Evolutionary conservation across 2,113 vertebrate species (phyloP), one percentile per base, ranked within the genome.

Genomic region (Megatriorchis doriae): DNA sequence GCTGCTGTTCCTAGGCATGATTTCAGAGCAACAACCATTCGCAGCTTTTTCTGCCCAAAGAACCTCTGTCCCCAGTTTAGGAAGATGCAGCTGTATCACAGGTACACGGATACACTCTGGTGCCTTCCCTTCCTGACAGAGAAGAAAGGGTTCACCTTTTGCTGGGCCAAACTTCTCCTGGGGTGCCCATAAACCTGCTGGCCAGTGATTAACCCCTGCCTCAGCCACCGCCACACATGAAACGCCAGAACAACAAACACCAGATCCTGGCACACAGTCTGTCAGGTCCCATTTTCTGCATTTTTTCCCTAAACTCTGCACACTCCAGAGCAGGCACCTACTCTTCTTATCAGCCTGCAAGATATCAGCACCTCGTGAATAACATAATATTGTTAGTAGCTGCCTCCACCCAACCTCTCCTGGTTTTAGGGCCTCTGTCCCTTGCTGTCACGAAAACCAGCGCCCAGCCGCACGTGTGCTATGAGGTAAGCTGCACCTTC

Each of bases 401-500:
- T 71, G 61, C 48, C 61, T 40, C 52, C 31, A 47, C 26, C 70
- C 48, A 4, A 23, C 61, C 47, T 66, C 56, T 78, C 11, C 16
- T 22, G n/a, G 15, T 15, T 36, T 17, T 52, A 13, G 40, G 18
- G 45, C 16, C 21, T 32, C 25, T 29, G 2, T 53, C 19, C 22
- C 25, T 18, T 16, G 42, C 38, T 81, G 47, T 18, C 11, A 1
- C 3, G 47, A 53, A n/a, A 53, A 8, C 2, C 1, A 81, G 34
- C 4, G 4, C 19, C 26, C 32, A 12, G 32, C 11, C 4, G 0
- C 36, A 43, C 0, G 0, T 43, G 52, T 66, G 52, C 56, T 8
- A 1, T 0, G 2, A 61, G 34, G 8, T 17, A 23, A 90, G 16
- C 25, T 59, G 62, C 38, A 50, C 45, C 45, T 66, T 40, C 34